phyloP scores from a whole-genome alignment of 2,113 vertebrate genomes.

The Anguilla japonica region DNA sequence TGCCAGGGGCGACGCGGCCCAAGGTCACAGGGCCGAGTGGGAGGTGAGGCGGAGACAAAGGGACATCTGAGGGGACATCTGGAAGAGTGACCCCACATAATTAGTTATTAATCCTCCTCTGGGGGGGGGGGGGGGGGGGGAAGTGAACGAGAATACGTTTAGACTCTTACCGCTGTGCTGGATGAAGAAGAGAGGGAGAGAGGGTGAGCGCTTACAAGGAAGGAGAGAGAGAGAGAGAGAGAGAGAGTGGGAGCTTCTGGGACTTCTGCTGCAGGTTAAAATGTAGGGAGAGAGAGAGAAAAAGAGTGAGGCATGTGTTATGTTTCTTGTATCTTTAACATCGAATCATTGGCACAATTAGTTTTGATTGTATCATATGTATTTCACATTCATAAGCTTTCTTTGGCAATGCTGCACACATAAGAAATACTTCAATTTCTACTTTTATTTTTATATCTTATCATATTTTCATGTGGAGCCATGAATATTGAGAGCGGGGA shows the following conservation, averaged over 20 bases:
- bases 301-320: conserved; percentile 60
- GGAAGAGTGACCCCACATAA: conserved; percentile 99
- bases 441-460: background rate
- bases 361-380: background rate
- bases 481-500: conserved; percentile 4
- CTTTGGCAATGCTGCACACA: background rate
- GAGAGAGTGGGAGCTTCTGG: conserved; percentile 54
- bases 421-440: background rate
- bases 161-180: conserved; percentile 28
- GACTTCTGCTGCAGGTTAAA: conserved; percentile 14
- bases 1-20: conserved; percentile 87
- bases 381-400: background rate
- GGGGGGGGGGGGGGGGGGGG: conserved; percentile 69
- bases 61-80: conserved; percentile 96
- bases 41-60: conserved; percentile 87
- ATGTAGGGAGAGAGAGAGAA: conserved; percentile 45
- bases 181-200: conserved; percentile 36
- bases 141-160: conserved; percentile 79
- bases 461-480: background rate
- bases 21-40: conserved; percentile 93
- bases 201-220: background rate
- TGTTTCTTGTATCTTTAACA: background rate
- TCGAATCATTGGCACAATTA: background rate
- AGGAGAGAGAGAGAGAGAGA: conserved; percentile 26
- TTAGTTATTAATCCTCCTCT: conserved; percentile 97